Evolutionary conservation across 2,113 vertebrate genomes (phyloP).

Genomic region (Maccullochella peelii): DNA sequence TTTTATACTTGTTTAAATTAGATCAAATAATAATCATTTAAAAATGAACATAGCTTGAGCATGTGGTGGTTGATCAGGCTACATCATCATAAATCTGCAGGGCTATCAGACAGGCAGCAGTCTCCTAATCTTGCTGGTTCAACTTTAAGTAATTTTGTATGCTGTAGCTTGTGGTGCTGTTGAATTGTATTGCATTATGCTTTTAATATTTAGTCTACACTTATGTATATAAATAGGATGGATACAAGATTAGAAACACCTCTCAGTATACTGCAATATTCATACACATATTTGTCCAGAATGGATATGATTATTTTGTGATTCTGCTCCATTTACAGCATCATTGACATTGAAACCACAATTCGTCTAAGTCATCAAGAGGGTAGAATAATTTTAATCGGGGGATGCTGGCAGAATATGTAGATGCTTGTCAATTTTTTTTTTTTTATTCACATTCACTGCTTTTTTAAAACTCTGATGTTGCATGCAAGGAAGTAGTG

Average conservation of each 20-base stretch:
- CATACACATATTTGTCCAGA: not conserved
- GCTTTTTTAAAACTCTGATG: not conserved
- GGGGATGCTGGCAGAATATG: not conserved
- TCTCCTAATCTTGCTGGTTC: not conserved
- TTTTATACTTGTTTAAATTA: not conserved
- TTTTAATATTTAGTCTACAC: not conserved
- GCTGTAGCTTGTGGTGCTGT: not conserved
- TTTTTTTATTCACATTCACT: not conserved
- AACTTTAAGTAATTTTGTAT: not conserved
- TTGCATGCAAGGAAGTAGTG: not conserved
- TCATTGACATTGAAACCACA: not conserved
- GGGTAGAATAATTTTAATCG: not conserved
- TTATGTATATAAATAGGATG: not conserved
- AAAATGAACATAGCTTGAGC: not conserved
- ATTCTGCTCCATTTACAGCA: not conserved
- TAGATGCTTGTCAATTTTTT: not conserved
- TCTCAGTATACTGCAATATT: not conserved
- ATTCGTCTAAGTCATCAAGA: not conserved
- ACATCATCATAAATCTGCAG: not conserved
- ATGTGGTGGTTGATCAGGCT: not conserved
- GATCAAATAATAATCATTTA: not conserved
- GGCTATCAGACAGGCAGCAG: not conserved
- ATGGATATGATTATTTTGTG: not conserved
- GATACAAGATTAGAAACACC: not conserved
- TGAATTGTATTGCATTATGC: not conserved